These are phyloP conservation scores for Battus philenor DNA, from an alignment of 1,140 invertebrate species.

Conservation along the genomic window DNA sequence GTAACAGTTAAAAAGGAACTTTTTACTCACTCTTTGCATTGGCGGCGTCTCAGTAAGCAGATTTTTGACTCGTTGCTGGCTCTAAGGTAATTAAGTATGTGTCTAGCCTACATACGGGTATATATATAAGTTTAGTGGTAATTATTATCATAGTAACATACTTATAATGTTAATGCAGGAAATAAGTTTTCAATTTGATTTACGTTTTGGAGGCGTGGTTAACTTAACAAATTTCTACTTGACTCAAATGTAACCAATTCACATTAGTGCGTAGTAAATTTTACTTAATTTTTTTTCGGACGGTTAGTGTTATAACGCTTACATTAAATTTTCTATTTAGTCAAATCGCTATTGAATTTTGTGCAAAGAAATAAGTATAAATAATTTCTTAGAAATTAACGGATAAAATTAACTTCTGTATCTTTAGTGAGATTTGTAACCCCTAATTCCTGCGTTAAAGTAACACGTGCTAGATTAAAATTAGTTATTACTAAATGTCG, in stretches of 20 bases:
- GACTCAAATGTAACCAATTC: constrained; percentile 12
- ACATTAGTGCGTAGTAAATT: constrained; percentile 64
- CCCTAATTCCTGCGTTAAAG: neutral
- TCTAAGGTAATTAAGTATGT: constrained; percentile 23
- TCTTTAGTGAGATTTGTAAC: neutral
- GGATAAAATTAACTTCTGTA: constrained; percentile 4
- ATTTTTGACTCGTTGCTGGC: constrained; percentile 20
- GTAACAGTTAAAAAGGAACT: neutral
- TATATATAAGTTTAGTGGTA: constrained; percentile 3
- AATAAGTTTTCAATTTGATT: neutral
- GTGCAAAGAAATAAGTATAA: no score
- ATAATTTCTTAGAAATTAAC: neutral
- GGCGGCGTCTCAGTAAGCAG: constrained; percentile 4
- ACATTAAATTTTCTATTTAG: constrained; percentile 42
- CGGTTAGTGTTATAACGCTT: no score
- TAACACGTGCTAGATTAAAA: constrained; percentile 8
- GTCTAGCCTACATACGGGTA: constrained; percentile 15
- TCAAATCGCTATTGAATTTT: no score
- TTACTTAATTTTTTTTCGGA: no score
- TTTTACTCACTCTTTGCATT: constrained; percentile 4
- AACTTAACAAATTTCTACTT: constrained; percentile 1
- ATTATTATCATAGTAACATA: neutral
- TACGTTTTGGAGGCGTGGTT: neutral
- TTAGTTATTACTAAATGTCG: no score
- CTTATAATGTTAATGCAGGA: neutral